Conservation (phyloP, 1,140 invertebrate species). For the Polyergus mexicanus region DNA sequence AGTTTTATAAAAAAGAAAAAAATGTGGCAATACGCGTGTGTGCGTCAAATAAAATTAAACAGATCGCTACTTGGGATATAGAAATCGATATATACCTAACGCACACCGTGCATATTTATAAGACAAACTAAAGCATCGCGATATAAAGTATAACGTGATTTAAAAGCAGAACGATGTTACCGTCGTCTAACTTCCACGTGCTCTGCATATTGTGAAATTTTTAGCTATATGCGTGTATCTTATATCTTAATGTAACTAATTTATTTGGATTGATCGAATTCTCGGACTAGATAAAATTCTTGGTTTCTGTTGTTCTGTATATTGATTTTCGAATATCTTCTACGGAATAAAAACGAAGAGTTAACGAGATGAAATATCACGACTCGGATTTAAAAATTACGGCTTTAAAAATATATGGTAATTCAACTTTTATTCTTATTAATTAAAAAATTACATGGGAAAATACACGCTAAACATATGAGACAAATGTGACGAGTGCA, state of each 20-base stretch:
- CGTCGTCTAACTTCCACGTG: neutral
- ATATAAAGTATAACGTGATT: neutral
- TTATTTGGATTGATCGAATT: neutral
- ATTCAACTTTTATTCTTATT: too few relatives aligned
- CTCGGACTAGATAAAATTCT: constrained; percentile 5
- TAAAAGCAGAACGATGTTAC: neutral
- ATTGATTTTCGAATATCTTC: neutral
- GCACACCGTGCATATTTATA: neutral
- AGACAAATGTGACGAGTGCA: too few relatives aligned
- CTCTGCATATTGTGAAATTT: neutral
- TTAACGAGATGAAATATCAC: constrained; percentile 18
- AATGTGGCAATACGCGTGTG: neutral
- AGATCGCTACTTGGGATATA: too few relatives aligned
- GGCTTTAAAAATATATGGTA: neutral
- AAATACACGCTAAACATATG: too few relatives aligned
- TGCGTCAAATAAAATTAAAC: neutral
- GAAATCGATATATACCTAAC: neutral
- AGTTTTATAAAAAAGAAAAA: neutral
- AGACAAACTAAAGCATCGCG: neutral
- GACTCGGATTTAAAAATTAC: neutral
- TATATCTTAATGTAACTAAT: neutral
- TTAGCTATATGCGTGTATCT: neutral
- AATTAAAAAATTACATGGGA: too few relatives aligned
- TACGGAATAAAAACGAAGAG: neutral
- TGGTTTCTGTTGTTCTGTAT: neutral